phyloP scores from a whole-genome alignment of 2,888 invertebrate species.

The Clistopyga incitator region DNA sequence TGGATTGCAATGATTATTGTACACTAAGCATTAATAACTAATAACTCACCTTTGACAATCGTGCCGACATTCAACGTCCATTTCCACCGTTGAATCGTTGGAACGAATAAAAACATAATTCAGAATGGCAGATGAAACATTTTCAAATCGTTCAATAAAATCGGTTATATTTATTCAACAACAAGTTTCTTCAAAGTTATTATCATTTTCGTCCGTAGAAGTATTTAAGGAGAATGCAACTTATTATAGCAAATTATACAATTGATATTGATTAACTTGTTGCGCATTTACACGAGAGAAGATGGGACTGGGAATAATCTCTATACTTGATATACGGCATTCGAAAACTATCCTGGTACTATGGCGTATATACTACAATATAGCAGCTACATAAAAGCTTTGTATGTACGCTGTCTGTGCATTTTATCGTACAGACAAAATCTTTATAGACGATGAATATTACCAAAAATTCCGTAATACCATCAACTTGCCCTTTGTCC shows the following conservation, averaged over 20 bases:
- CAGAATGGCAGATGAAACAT: background rate
- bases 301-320: no score
- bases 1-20: slow-evolving; percentile 1
- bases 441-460: no score
- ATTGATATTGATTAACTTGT: slow-evolving; percentile 54
- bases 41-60: slow-evolving; percentile 60
- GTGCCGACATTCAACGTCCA: slow-evolving; percentile 36
- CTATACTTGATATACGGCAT: no score
- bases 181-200: slow-evolving; percentile 41
- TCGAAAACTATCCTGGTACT: no score
- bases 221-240: slow-evolving; percentile 35
- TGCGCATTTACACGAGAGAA: background rate
- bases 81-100: slow-evolving; percentile 24
- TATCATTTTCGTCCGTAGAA: slow-evolving; percentile 34
- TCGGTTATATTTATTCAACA: slow-evolving; percentile 64
- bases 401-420: no score
- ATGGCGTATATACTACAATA: no score
- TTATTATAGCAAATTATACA: slow-evolving; percentile 56
- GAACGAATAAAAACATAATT: slow-evolving; percentile 4
- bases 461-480: no score
- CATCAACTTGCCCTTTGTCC: no score
- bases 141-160: slow-evolving; percentile 52
- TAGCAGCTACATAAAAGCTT: no score
- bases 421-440: no score
- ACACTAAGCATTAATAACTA: slow-evolving; percentile 23